A percentile compares a stretch with the other conserved stretches of the same genome.
phyloP scores from a whole-genome alignment of 2,113 vertebrate species.

The Heteronetta atricapilla region DNA sequence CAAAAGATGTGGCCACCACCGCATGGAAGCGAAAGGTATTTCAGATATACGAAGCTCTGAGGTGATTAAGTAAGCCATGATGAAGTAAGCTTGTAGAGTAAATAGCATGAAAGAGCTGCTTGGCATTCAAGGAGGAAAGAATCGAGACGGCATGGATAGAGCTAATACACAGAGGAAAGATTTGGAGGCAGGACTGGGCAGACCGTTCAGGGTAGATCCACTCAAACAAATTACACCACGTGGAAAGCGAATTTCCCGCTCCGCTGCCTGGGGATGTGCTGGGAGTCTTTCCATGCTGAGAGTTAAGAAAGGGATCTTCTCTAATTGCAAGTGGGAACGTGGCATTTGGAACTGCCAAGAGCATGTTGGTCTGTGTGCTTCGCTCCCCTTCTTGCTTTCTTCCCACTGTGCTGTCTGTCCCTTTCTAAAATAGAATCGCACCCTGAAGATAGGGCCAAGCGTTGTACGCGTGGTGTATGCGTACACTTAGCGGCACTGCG shows the following conservation, averaged over 20 bases:
- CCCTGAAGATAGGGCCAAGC: background rate
- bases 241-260: slow-evolving; percentile 47
- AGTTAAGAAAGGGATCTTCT: background rate
- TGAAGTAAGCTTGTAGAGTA: background rate
- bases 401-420: background rate
- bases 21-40: background rate
- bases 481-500: background rate
- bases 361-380: background rate
- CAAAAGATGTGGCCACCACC: background rate
- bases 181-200: background rate
- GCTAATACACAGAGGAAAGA: background rate
- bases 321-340: background rate
- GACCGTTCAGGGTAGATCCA: background rate
- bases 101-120: background rate
- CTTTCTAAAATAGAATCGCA: accelerated
- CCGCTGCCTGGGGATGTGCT: background rate
- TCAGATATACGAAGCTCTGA: background rate
- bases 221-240: background rate
- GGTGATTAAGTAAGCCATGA: background rate
- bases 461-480: accelerated
- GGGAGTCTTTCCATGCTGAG: background rate
- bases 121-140: slow-evolving; percentile 2
- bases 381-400: accelerated
- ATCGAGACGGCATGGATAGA: background rate
- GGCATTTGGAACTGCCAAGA: background rate